phyloP scores from a whole-genome alignment of 2,797 vertebrate genomes.

The Gastrophryne carolinensis region DNA sequence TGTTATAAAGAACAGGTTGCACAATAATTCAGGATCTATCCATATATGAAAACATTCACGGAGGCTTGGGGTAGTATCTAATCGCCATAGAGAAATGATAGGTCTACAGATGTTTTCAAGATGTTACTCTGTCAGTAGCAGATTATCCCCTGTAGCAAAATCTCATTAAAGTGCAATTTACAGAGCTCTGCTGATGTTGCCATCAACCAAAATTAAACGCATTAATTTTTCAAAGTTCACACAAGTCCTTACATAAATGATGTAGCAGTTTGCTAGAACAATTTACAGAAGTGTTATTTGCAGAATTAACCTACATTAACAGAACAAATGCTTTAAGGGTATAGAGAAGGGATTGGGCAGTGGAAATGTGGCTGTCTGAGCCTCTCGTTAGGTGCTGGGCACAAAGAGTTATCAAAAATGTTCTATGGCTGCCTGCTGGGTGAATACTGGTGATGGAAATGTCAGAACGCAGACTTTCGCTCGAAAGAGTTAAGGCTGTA shows the following conservation, averaged over 20 bases:
- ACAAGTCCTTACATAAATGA: slow-evolving; percentile 98
- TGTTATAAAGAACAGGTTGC: slow-evolving; percentile 74
- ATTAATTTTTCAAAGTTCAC: slow-evolving; percentile 99
- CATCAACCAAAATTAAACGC: slow-evolving; percentile 99
- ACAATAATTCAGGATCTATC: slow-evolving; percentile 75
- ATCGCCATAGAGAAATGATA: slow-evolving; percentile 97
- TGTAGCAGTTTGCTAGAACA: slow-evolving; percentile 96
- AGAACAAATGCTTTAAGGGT: slow-evolving; percentile 82
- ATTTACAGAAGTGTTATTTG: slow-evolving; percentile 96
- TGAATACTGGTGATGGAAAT: slow-evolving; percentile 80
- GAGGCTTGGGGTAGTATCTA: slow-evolving; percentile 88
- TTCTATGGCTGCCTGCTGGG: slow-evolving; percentile 84
- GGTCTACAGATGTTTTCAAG: slow-evolving; percentile 99
- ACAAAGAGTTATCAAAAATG: slow-evolving; percentile 79
- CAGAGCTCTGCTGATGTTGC: slow-evolving; percentile 98
- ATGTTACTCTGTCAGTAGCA: slow-evolving; percentile 99
- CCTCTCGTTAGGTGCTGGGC: slow-evolving; percentile 80
- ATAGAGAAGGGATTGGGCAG: slow-evolving; percentile 78
- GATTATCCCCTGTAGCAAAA: slow-evolving; percentile 99
- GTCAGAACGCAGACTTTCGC: slow-evolving; percentile 74
- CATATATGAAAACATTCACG: slow-evolving; percentile 70
- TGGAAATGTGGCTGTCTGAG: slow-evolving; percentile 88
- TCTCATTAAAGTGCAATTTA: slow-evolving; percentile 99
- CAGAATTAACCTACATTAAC: slow-evolving; percentile 92
- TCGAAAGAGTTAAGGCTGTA: slow-evolving; percentile 70